Percentiles rank a stretch among this genome's conserved stretches.
phyloP scores from a whole-genome alignment of 2,888 invertebrate species.

The Sepiola atlantica region DNA sequence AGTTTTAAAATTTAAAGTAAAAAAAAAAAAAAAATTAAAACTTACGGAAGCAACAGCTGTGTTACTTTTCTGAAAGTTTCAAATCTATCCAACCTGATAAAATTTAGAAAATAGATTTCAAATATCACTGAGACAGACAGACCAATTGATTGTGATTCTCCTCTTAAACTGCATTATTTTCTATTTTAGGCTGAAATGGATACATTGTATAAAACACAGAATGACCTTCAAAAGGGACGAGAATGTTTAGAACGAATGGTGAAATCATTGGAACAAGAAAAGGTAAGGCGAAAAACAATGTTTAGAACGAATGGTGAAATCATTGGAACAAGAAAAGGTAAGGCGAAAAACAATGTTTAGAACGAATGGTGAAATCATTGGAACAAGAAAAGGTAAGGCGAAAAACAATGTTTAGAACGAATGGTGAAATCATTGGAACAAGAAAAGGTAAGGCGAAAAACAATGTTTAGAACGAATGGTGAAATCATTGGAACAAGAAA shows the following conservation, averaged over 20 bases:
- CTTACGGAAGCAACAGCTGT: no score
- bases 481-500: slow-evolving; percentile 78
- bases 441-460: slow-evolving; percentile 69
- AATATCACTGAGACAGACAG: no score
- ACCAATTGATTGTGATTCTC: background rate
- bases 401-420: slow-evolving; percentile 83
- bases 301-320: slow-evolving; percentile 84
- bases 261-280: slow-evolving; percentile 78
- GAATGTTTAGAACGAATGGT: slow-evolving; percentile 87
- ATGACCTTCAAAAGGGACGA: slow-evolving; percentile 81
- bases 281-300: slow-evolving; percentile 77
- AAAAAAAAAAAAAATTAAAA: no score
- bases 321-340: slow-evolving; percentile 78
- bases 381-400: slow-evolving; percentile 72
- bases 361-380: slow-evolving; percentile 84
- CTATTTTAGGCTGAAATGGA: slow-evolving; percentile 73
- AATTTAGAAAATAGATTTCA: no score
- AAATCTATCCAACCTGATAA: no score
- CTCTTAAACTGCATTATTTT: background rate
- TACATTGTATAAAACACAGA: slow-evolving; percentile 71
- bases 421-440: slow-evolving; percentile 82
- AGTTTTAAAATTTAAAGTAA: no score
- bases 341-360: slow-evolving; percentile 80
- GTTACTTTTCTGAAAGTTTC: no score
- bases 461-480: slow-evolving; percentile 87